phyloP scores from a whole-genome alignment of 2,797 vertebrate species.

The Valencia hispanica region DNA sequence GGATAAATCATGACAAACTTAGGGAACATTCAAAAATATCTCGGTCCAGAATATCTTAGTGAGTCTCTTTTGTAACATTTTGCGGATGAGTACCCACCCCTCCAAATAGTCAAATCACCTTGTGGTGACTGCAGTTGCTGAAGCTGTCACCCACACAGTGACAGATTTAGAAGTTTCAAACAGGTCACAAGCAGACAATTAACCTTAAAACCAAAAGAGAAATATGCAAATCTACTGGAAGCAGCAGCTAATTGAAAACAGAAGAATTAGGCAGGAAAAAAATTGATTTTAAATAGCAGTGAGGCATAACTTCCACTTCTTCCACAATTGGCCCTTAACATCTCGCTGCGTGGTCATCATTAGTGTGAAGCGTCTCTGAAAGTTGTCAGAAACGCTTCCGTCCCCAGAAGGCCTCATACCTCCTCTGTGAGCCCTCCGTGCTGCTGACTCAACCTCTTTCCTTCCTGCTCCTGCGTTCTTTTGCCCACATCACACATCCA shows the following conservation, averaged over 20 bases:
- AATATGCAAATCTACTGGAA: background rate
- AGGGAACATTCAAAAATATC: background rate
- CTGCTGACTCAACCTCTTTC: slow-evolving; percentile 44
- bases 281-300: background rate
- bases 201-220: background rate
- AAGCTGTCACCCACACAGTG: no score
- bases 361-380: slow-evolving; percentile 34
- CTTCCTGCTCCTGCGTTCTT: slow-evolving; percentile 29
- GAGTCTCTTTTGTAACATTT: background rate
- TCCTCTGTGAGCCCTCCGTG: slow-evolving; percentile 26
- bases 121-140: background rate
- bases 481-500: background rate
- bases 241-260: background rate
- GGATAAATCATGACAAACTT: background rate
- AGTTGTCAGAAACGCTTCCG: slow-evolving; percentile 33
- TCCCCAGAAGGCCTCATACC: slow-evolving; percentile 35
- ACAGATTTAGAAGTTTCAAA: background rate
- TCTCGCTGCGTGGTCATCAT: slow-evolving; percentile 31
- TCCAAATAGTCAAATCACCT: slow-evolving; percentile 1
- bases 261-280: background rate
- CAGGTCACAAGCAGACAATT: background rate
- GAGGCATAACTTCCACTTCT: background rate
- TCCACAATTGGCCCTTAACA: background rate
- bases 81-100: background rate
- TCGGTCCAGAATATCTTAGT: background rate